A percentile compares a stretch with the other conserved stretches of the same genome.
Evolutionary conservation across 2,113 vertebrate species (phyloP).

Genomic region (Varanus komodoensis): DNA sequence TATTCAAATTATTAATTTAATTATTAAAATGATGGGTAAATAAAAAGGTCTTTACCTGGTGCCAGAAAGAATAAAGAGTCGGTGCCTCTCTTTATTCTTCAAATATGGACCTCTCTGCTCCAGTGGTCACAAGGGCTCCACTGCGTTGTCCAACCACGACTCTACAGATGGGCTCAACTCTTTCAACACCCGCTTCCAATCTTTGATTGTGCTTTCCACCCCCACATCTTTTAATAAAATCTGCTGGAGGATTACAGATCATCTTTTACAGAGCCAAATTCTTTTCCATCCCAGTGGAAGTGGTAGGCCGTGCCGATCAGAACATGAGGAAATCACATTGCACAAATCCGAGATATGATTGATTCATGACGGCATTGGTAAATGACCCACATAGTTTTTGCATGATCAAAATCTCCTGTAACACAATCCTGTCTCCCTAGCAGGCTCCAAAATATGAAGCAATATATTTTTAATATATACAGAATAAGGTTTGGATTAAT

Average conservation of each 20-base stretch:
- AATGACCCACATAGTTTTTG: conserved; percentile 58
- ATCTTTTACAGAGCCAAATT: neutral
- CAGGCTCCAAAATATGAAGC: conserved; percentile 39
- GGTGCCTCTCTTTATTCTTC: too few species aligned
- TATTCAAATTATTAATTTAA: too few species aligned
- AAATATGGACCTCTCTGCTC: too few species aligned
- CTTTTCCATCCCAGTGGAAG: conserved; percentile 38
- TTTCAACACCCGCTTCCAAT: neutral
- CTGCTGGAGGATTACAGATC: neutral
- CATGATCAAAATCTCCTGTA: conserved; percentile 54
- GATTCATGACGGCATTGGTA: conserved; percentile 66
- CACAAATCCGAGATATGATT: conserved; percentile 39
- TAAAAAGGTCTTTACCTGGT: too few species aligned
- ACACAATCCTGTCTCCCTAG: conserved; percentile 12
- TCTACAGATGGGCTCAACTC: neutral
- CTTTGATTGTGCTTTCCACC: neutral
- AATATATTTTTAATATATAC: neutral
- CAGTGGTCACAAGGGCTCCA: too few species aligned
- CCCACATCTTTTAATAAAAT: neutral
- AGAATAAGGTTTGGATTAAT: conserved; percentile 19
- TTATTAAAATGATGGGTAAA: too few species aligned
- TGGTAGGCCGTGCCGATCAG: conserved; percentile 6
- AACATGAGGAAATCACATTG: conserved; percentile 44
- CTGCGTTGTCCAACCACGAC: neutral
- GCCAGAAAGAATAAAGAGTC: too few species aligned